Percentiles rank a stretch among this genome's conserved stretches.
Evolutionary conservation across 2,113 vertebrate species (phyloP).

Genomic region (Xenopus borealis): DNA sequence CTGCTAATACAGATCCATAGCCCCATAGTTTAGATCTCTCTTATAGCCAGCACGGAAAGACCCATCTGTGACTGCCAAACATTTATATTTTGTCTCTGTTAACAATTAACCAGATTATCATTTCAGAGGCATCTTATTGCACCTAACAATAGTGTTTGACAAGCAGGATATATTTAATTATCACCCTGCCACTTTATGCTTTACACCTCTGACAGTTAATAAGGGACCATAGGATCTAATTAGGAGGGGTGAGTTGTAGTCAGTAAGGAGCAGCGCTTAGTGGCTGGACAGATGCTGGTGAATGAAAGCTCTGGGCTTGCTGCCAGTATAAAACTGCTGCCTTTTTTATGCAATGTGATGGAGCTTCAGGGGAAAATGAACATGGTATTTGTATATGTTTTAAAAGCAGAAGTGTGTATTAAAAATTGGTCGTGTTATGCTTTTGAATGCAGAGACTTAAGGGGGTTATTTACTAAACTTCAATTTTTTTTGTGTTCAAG

Average conservation of each 20-base stretch:
- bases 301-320: background rate
- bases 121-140: background rate
- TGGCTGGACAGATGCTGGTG: background rate
- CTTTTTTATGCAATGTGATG: no score
- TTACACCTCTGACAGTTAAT: background rate
- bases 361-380: no score
- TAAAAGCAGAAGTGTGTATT: no score
- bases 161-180: slow-evolving; percentile 9
- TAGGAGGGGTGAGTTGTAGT: background rate
- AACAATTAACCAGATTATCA: background rate
- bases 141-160: background rate
- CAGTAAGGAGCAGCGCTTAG: background rate
- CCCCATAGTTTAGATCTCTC: no score
- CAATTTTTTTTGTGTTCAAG: no score
- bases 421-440: no score
- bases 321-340: background rate
- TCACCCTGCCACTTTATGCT: background rate
- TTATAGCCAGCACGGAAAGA: no score
- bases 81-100: background rate
- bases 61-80: background rate
- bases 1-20: no score
- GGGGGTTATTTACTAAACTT: no score
- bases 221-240: background rate
- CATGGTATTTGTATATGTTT: no score
- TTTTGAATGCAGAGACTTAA: no score